Evolutionary conservation across 2,797 vertebrate genomes (phyloP), one percentile per base, ranked within the genome.

Genomic region (Pseudomugil tenellus): DNA sequence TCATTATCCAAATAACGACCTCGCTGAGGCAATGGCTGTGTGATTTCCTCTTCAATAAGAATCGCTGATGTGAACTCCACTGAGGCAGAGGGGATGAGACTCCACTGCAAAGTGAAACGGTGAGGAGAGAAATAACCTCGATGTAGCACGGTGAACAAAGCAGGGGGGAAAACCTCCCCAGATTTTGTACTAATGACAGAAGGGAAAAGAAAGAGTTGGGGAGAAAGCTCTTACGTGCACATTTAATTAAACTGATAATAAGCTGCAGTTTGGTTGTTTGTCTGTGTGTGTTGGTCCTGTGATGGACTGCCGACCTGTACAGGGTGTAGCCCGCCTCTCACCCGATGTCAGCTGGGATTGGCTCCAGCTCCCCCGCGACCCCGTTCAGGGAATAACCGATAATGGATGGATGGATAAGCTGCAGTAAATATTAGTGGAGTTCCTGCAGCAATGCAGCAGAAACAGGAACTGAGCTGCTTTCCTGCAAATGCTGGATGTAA

Each of bases 21-120:
- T 74, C 53, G 17, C 77, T 84, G 79, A 71, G 26, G 83, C 84
- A 83, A 74, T 43, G 68, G 80, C 81, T 70, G 76, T 49, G 66
- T 49, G 73, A 81, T 89, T 89, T 90, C 86, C 86, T 83, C 87
- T 91, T 89, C 89, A 88, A 85, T 88, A 84, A 90, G 87, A 90
- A 88, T 90, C 43, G 83, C 72, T 81, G 84, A 90, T 86, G 89
- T 82, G 86, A 86, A 60, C 85, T 79, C 80, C 81, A 49, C 60
- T 63, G 80, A 84, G 77, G 88, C 85, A 70, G 82, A 87, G 70
- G 76, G 88, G 86, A 87, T 80, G 82, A 80, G 80, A 83, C 87
- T 89, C 80, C 57, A 75, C 86, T 77, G 72, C 72, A 74, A 81
- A 84, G 86, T 76, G 82, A 86, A 82, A 84, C 54, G 16, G 71